phyloP scores from a whole-genome alignment of 1,140 invertebrate genomes.

The Maconellicoccus hirsutus region DNA sequence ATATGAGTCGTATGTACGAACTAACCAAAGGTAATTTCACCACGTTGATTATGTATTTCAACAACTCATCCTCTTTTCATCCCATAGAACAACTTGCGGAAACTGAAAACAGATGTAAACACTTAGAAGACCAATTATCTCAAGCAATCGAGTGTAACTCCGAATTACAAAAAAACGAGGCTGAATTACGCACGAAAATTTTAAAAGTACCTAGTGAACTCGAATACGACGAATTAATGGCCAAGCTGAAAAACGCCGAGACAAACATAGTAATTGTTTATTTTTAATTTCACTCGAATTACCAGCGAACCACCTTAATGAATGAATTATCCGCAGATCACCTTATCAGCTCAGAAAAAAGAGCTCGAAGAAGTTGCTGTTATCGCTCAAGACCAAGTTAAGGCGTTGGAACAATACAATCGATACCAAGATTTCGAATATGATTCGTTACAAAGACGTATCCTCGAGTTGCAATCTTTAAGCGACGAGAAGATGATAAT shows the following conservation, averaged over 20 bases:
- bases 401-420: slow-evolving; percentile 27
- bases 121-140: slow-evolving; percentile 27
- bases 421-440: slow-evolving; percentile 28
- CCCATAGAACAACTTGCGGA: slow-evolving; percentile 28
- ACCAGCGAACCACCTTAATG: too few relatives aligned
- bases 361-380: slow-evolving; percentile 27
- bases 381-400: slow-evolving; percentile 29
- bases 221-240: slow-evolving; percentile 22
- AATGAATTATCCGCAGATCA: background rate
- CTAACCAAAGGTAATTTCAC: slow-evolving; percentile 27
- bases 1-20: slow-evolving; percentile 28
- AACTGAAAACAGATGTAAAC: slow-evolving; percentile 29
- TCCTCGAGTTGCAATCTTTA: slow-evolving; percentile 48
- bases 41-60: background rate
- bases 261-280: slow-evolving; percentile 26
- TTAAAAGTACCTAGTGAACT: slow-evolving; percentile 25
- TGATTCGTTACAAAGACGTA: slow-evolving; percentile 48
- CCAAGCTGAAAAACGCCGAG: slow-evolving; percentile 25
- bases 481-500: slow-evolving; percentile 51
- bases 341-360: slow-evolving; percentile 27
- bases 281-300: too few relatives aligned
- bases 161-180: slow-evolving; percentile 27
- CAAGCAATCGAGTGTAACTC: slow-evolving; percentile 26
- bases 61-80: background rate
- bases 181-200: slow-evolving; percentile 26